phyloP scores from a whole-genome alignment of 2,888 invertebrate genomes.

The Caenorhabditis sp. region DNA sequence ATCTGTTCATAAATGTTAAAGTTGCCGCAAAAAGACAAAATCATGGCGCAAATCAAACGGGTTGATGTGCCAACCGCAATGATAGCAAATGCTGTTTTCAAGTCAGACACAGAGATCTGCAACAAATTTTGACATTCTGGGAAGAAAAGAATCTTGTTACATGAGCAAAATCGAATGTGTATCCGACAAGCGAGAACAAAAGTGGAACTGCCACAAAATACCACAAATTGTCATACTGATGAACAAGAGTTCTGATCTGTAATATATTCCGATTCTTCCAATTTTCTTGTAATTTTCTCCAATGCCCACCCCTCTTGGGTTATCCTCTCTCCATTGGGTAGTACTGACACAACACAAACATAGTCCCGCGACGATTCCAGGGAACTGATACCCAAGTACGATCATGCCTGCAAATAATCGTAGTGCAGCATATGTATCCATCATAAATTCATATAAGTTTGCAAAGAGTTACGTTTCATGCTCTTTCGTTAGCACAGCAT shows the following conservation, averaged over 20 bases:
- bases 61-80: slow-evolving; percentile 37
- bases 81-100: slow-evolving; percentile 43
- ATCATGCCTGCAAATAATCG: slow-evolving; percentile 67
- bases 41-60: slow-evolving; percentile 56
- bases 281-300: too few relatives aligned
- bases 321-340: slow-evolving; percentile 67
- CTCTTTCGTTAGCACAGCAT: not conserved
- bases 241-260: slow-evolving; percentile 54
- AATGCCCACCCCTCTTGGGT: slow-evolving; percentile 50
- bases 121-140: not conserved
- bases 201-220: slow-evolving; percentile 64
- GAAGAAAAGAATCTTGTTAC: slow-evolving; percentile 22
- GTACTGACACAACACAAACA: slow-evolving; percentile 50
- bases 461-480: not conserved
- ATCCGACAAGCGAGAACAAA: slow-evolving; percentile 64
- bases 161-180: slow-evolving; percentile 58
- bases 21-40: slow-evolving; percentile 47
- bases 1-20: slow-evolving; percentile 62
- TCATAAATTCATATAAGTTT: not conserved
- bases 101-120: slow-evolving; percentile 41
- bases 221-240: slow-evolving; percentile 63
- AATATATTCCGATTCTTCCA: too few relatives aligned
- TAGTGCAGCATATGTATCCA: too few relatives aligned
- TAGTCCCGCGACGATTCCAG: slow-evolving; percentile 64
- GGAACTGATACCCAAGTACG: slow-evolving; percentile 59